Evolutionary conservation across 2,113 vertebrate species (phyloP).

Genomic region (Rhombomys opimus): DNA sequence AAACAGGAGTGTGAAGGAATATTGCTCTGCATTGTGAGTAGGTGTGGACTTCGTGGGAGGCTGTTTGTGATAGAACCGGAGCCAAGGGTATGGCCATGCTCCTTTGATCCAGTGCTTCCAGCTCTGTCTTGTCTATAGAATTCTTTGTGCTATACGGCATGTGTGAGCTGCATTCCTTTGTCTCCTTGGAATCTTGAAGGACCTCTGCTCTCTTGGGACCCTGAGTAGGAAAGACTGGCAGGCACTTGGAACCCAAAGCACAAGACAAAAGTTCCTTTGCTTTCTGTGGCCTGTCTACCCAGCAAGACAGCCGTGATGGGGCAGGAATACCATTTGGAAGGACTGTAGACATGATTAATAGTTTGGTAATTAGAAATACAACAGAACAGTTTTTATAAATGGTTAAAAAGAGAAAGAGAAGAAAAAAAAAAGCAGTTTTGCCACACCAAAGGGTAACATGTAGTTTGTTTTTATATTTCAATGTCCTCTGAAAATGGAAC

Average conservation of each 20-base stretch:
- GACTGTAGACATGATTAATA: too few species aligned
- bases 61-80: neutral
- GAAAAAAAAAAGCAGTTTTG: neutral
- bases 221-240: neutral
- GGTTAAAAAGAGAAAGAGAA: neutral
- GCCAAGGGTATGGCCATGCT: neutral
- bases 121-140: neutral
- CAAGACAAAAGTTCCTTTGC: neutral
- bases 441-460: neutral
- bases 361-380: neutral
- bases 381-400: conserved; percentile 2
- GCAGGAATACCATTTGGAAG: neutral
- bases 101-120: neutral
- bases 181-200: neutral
- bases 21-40: neutral
- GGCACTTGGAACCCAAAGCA: neutral
- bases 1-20: neutral
- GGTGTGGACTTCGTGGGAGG: neutral
- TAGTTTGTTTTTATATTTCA: neutral
- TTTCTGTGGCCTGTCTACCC: neutral
- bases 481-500: neutral
- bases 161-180: neutral
- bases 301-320: neutral
- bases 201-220: neutral
- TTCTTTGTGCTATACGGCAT: neutral